phyloP scores from a whole-genome alignment of 2,888 invertebrate species.

The Pheosia tremula region DNA sequence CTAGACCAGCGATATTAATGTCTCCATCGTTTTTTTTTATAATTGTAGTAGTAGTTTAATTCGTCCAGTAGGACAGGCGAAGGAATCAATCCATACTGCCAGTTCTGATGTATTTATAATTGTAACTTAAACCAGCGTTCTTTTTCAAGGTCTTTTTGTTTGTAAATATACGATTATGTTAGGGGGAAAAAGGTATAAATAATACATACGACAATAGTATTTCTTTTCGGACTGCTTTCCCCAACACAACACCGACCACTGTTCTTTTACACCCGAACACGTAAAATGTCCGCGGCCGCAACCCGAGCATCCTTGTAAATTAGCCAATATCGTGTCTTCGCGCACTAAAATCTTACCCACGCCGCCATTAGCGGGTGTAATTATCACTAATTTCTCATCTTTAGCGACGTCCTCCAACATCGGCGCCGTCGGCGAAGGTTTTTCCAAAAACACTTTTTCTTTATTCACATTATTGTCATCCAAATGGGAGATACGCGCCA shows the following conservation, averaged over 20 bases:
- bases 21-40: too few species aligned
- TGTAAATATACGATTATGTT: too few species aligned
- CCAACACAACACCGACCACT: conserved; percentile 77
- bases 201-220: conserved; percentile 71
- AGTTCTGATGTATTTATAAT: too few species aligned
- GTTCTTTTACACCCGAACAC: conserved; percentile 65
- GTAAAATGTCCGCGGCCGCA: conserved; percentile 69
- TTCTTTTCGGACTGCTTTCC: conserved; percentile 68
- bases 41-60: too few species aligned
- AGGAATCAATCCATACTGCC: too few species aligned
- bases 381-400: conserved; percentile 54
- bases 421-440: conserved; percentile 38
- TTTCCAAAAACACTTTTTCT: background rate
- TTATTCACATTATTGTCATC: background rate
- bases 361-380: conserved; percentile 44
- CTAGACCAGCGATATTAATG: too few species aligned
- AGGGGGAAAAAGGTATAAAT: too few species aligned
- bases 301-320: conserved; percentile 66
- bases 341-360: conserved; percentile 65
- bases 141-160: too few species aligned
- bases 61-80: too few species aligned
- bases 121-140: too few species aligned
- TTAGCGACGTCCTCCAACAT: conserved; percentile 50
- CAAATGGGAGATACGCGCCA: background rate
- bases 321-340: conserved; percentile 71